Evolutionary conservation across 2,888 invertebrate genomes (phyloP).

Genomic region (Lithophane socia): DNA sequence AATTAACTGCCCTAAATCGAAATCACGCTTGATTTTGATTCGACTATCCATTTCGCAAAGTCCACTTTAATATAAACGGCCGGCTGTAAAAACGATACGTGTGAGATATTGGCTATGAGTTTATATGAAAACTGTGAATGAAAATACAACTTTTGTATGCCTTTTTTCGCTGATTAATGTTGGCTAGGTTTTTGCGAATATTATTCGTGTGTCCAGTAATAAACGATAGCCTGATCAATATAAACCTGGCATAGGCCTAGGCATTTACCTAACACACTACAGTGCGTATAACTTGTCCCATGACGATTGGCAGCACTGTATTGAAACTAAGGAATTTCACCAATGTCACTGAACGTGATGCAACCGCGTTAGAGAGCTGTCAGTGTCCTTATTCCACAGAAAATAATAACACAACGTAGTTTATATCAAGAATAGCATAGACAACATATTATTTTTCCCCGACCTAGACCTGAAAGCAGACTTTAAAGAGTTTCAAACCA

Average conservation of each 20-base stretch:
- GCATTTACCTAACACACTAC: neutral
- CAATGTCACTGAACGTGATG: no score
- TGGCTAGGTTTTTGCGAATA: neutral
- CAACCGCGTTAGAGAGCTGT: no score
- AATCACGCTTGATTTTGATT: constrained; percentile 39
- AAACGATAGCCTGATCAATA: neutral
- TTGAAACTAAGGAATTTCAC: no score
- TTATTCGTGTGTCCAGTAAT: neutral
- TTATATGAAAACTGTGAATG: neutral
- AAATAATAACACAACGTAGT: no score
- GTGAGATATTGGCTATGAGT: neutral
- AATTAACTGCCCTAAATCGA: constrained; percentile 50
- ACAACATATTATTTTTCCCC: neutral
- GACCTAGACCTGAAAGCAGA: neutral
- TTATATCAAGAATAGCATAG: no score
- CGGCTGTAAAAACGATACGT: neutral
- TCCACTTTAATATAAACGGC: neutral
- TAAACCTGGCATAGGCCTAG: neutral
- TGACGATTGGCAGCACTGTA: no score
- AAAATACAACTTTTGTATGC: neutral
- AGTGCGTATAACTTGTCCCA: no score
- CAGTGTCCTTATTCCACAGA: no score
- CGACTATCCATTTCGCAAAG: constrained; percentile 34
- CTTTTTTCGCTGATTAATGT: neutral
- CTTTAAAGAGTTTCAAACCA: neutral